Base-by-base conservation (phyloP, 2,797 vertebrate species). In the Eleutherodactylus coqui region DNA sequence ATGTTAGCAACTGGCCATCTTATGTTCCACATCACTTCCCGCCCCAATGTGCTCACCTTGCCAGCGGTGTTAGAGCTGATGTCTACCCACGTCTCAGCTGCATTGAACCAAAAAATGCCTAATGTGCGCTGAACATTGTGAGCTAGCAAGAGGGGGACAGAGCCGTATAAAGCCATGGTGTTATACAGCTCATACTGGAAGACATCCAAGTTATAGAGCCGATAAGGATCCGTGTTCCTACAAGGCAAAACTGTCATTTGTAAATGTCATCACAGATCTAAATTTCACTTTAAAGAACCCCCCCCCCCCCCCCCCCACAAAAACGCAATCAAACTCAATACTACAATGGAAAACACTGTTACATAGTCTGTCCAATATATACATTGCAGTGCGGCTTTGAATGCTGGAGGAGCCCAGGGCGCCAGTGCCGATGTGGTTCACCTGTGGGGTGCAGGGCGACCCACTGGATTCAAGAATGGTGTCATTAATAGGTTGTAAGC, bases 11-110 rank as follows among this genome's bases (percentile, higher is more conserved):
- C 16, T 9, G 36, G n/a, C 11, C 29, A 27, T 6, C 75, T 32
- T 0, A 36, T 27, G 19, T 70, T 17, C 0, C 34, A 9, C 34
- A 41, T 9, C 14, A 1, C 21, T 51, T 4, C 5, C 2, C 1
- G 14, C 2, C 5, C 2, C 10, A 2, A 53, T 38, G 11, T 41
- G 5, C 81, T 73, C 86, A 97, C 97, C 95, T 98, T 98, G 70
- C 97, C 97, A 0, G 97, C 96, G 0, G 96, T 97, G 85, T 97
- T 97, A 86, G 97, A 97, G 90, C 96, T 96, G 88, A 98, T 96
- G 85, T 99, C 97, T 51, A 99, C 96, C 97, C 97, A 99, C 1
- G 97, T 98, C 93, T 99, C 97, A 0, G 97, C 97, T 0, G 97
- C 96, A 14, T 98, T 99, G 75, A 98, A 94, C 97, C 97, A 99